Evolutionary conservation across 2,797 vertebrate genomes (phyloP), one percentile per base, ranked within the genome.

Genomic region (Adelosebastes latens): DNA sequence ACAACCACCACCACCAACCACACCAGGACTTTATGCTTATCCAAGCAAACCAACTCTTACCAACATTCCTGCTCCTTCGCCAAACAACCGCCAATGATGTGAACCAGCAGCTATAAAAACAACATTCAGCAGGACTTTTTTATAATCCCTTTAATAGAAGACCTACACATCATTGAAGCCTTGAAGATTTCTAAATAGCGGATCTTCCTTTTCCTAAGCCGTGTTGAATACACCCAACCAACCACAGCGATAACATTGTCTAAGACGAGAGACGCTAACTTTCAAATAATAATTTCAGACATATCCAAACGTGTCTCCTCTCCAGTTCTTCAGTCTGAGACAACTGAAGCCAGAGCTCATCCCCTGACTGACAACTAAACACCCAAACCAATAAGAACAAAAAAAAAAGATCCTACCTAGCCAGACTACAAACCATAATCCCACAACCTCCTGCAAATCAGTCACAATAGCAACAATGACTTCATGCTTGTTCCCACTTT

Each of bases 251-350:
- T 72, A 66, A 13, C 56, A 63, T 4, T 53, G 34, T 77, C 67
- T 62, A 34, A 60, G 46, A 31, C 20, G 3, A 55, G 20, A 78
- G 55, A 82, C 24, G 6, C 49, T 49, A 25, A 65, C n/a, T 64
- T 78, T 72, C 32, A 82, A 88, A 79, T 75, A 79, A 60, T 71
- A 2, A 77, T 52, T 73, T 66, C 36, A 68, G 66, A 83, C 70
- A 55, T 46, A 82, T 82, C 58, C 77, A 85, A 81, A 82, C 70
- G 11, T 75, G 73, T 82, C 77, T 77, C 25, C 18, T 65, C 59
- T 77, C 27, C 31, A 27, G 25, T 75, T 34, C 55, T 64, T 68
- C 31, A 67, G 69, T 81, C 82, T 84, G 75, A 18, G 29, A 75
- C 24, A 71, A 36, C n/a, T 52, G 64, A 63, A 67, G 65, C 39